Percentiles rank a stretch among this genome's conserved stretches.
Conservation (phyloP, 2,797 vertebrate genomes). For the Microctenopoma steveboyesi region DNA sequence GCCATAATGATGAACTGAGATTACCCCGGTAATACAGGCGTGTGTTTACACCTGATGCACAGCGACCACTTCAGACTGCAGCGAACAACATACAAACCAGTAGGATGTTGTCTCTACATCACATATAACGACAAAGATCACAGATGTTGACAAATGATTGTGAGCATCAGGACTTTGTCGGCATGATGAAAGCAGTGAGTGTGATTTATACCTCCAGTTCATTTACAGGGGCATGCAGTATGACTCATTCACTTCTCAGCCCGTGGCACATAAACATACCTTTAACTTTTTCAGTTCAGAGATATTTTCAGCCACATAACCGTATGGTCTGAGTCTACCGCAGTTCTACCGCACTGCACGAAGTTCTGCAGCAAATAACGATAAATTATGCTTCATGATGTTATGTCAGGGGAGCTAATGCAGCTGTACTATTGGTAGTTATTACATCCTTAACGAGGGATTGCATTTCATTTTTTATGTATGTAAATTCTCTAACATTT, state of each 20-base stretch:
- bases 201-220: conserved; percentile 52
- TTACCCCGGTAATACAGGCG: conserved; percentile 53
- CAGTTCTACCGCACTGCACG: not conserved
- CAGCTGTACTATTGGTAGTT: no score
- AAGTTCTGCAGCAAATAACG: not conserved
- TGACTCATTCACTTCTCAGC: conserved; percentile 53
- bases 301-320: conserved; percentile 46
- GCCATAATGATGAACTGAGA: conserved; percentile 49
- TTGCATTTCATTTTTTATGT: not conserved
- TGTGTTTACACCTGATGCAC: conserved; percentile 54
- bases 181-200: conserved; percentile 14
- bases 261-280: conserved; percentile 8
- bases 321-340: conserved; percentile 6
- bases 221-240: conserved; percentile 46
- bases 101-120: conserved; percentile 37
- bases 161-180: conserved; percentile 18
- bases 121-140: conserved; percentile 26
- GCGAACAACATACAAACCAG: conserved; percentile 42
- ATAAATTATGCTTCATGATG: not conserved
- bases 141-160: conserved; percentile 31
- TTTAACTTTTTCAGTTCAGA: conserved; percentile 22
- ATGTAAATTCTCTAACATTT: not conserved
- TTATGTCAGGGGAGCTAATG: not conserved
- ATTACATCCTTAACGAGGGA: no score
- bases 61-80: conserved; percentile 40